Conservation (phyloP, 2,797 vertebrate genomes). For the Phaenicophaeus curvirostris region DNA sequence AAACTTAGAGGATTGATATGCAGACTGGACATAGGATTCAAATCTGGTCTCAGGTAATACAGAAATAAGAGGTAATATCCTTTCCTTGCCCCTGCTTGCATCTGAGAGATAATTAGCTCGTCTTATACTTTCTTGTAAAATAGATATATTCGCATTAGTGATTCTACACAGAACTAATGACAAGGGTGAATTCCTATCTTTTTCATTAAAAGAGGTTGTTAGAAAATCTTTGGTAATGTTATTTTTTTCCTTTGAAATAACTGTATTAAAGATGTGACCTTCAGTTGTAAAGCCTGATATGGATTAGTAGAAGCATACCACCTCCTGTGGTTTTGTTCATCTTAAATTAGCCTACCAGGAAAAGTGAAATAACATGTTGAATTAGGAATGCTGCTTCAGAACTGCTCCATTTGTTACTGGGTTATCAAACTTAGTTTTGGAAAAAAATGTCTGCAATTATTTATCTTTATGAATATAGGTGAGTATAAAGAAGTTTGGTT, state of each 20-base stretch:
- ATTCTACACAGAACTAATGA: neutral
- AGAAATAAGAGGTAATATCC: neutral
- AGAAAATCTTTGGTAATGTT: conserved; percentile 40
- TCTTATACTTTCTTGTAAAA: neutral
- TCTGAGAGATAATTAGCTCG: neutral
- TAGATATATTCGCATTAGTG: neutral
- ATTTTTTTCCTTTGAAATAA: conserved; percentile 57
- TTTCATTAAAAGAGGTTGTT: conserved; percentile 45
- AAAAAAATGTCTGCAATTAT: neutral
- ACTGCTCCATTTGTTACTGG: neutral
- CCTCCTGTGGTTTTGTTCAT: conserved; percentile 39
- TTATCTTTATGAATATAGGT: neutral
- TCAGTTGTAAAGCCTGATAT: neutral
- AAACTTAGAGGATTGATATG: neutral
- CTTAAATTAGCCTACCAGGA: conserved; percentile 57
- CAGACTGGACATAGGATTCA: neutral
- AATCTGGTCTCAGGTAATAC: neutral
- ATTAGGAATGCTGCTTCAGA: neutral
- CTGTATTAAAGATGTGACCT: conserved; percentile 27
- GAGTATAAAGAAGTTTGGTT: neutral
- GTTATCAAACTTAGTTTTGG: neutral
- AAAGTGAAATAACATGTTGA: conserved; percentile 10
- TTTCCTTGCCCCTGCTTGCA: neutral
- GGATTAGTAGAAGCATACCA: conserved; percentile 43
- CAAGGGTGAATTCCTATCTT: neutral